These are phyloP conservation scores for Bufo bufo DNA, from an alignment of 2,113 vertebrate genomes.

Conservation along the genomic window DNA sequence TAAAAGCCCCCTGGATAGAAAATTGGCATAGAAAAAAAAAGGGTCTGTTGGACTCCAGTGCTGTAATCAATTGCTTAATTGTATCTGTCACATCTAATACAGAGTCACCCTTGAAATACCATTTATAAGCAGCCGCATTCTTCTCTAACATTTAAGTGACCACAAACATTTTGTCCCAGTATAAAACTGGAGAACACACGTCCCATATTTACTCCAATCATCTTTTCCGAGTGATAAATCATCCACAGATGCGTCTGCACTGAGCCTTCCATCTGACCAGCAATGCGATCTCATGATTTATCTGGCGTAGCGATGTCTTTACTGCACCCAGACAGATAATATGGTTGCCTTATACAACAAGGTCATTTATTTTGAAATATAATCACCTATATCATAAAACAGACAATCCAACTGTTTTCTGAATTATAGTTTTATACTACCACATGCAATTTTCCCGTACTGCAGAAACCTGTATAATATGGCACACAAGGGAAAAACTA, in stretches of 20 bases:
- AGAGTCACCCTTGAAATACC: constrained; percentile 47
- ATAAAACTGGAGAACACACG: background rate
- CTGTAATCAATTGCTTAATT: constrained; percentile 34
- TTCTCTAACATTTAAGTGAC: background rate
- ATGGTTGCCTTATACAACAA: background rate
- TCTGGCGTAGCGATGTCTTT: background rate
- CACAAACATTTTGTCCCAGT: background rate
- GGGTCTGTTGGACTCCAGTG: background rate
- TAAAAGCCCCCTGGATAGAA: background rate
- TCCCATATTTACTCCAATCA: background rate
- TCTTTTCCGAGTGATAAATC: constrained; percentile 54
- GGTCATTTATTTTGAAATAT: too few relatives aligned
- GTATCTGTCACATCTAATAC: constrained; percentile 38
- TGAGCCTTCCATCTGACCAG: background rate
- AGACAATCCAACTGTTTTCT: too few relatives aligned
- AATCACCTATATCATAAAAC: too few relatives aligned
- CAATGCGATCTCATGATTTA: background rate
- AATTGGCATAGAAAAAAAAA: background rate
- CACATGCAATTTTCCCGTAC: too few relatives aligned
- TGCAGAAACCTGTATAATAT: too few relatives aligned
- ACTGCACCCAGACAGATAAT: background rate
- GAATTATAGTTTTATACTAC: too few relatives aligned
- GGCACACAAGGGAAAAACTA: too few relatives aligned
- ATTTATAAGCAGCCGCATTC: background rate
- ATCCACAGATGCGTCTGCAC: constrained; percentile 53